phyloP scores from a whole-genome alignment of 2,113 vertebrate genomes.

The Typhlomys cinereus region DNA sequence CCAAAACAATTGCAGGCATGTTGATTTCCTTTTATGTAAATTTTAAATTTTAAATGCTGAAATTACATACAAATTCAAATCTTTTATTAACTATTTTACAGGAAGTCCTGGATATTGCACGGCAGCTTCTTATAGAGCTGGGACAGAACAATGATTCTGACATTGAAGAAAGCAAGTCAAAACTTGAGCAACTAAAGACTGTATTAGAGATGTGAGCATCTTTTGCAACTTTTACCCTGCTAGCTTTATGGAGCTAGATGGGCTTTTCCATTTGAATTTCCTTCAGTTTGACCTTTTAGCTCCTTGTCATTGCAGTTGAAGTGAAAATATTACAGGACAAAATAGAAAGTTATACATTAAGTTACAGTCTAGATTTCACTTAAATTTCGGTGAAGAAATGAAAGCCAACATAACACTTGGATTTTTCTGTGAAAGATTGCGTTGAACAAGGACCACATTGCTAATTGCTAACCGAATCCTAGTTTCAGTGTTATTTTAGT shows the following conservation, averaged over 20 bases:
- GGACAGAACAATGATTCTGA: conserved; percentile 94
- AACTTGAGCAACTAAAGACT: conserved; percentile 94
- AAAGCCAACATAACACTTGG: background rate
- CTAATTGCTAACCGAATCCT: background rate
- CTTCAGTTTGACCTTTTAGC: conserved; percentile 18
- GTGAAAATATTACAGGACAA: background rate
- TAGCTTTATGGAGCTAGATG: background rate
- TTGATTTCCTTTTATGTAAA: conserved; percentile 56
- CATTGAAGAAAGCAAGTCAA: conserved; percentile 95
- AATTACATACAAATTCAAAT: conserved; percentile 23
- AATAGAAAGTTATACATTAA: conserved; percentile 1
- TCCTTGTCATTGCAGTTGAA: background rate
- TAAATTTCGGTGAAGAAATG: conserved; percentile 1
- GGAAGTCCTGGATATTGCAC: conserved; percentile 94
- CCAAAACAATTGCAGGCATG: conserved; percentile 92
- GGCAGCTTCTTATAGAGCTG: conserved; percentile 91
- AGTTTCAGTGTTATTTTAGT: background rate
- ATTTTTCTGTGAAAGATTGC: background rate
- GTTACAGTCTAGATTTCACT: conserved; percentile 8
- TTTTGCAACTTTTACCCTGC: conserved; percentile 38
- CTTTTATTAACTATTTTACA: conserved; percentile 70
- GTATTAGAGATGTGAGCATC: conserved; percentile 93
- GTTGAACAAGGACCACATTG: background rate
- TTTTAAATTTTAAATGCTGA: conserved; percentile 25
- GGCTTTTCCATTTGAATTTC: conserved; percentile 13